phyloP scores from a whole-genome alignment of 2,888 invertebrate genomes.

The Cecidostiba fungosa region DNA sequence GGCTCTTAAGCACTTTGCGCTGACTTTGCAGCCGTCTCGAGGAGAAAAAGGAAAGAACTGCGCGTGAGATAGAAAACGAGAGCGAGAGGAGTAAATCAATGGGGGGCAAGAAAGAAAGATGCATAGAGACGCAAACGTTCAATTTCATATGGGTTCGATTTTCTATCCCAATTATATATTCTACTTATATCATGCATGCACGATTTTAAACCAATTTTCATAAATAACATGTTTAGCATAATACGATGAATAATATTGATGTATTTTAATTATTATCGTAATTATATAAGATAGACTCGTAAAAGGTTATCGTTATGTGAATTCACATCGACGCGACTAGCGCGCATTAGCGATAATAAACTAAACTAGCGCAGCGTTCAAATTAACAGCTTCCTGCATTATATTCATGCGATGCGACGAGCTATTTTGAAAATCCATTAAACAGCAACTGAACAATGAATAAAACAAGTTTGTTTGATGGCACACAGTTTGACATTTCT shows the following conservation, averaged over 20 bases:
- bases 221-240: too few relatives aligned
- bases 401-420: not conserved
- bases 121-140: not conserved
- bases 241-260: not conserved
- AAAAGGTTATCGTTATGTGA: not conserved
- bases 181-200: too few relatives aligned
- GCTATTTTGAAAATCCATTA: not conserved
- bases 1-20: slow-evolving; percentile 67
- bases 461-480: not conserved
- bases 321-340: not conserved
- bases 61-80: not conserved
- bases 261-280: not conserved
- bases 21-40: slow-evolving; percentile 54
- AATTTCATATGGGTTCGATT: too few relatives aligned
- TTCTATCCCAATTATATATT: too few relatives aligned
- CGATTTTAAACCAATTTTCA: too few relatives aligned
- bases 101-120: not conserved
- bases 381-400: not conserved
- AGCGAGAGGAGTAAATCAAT: not conserved
- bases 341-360: not conserved
- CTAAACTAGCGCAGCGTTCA: not conserved
- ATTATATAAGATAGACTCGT: not conserved
- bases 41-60: not conserved
- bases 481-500: not conserved
- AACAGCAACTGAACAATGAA: not conserved